phyloP scores from a whole-genome alignment of 2,797 vertebrate genomes.

The Hemibagrus guttatus region DNA sequence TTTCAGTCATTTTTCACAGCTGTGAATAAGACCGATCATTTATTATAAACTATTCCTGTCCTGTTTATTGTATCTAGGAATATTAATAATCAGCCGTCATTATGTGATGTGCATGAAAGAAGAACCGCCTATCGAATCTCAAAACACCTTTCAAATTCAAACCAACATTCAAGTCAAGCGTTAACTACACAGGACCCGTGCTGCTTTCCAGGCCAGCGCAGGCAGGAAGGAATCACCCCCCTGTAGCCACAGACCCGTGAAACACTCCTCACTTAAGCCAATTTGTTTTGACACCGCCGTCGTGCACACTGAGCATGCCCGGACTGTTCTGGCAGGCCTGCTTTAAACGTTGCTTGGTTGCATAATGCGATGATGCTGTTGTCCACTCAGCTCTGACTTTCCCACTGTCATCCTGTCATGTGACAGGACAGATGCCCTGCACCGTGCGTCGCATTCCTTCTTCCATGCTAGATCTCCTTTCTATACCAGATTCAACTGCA shows the following conservation, averaged over 20 bases:
- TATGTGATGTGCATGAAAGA: background rate
- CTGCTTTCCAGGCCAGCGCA: slow-evolving; percentile 12
- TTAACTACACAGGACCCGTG: slow-evolving; percentile 9
- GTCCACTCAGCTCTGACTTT: slow-evolving; percentile 61
- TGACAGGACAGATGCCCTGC: slow-evolving; percentile 59
- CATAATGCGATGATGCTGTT: slow-evolving; percentile 70
- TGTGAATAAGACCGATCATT: background rate
- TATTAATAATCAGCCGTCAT: background rate
- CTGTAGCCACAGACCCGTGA: slow-evolving; percentile 66
- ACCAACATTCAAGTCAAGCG: background rate
- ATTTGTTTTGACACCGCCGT: slow-evolving; percentile 72
- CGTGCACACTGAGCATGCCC: slow-evolving; percentile 72
- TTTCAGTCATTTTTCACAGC: background rate
- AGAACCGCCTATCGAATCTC: background rate
- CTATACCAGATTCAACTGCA: background rate
- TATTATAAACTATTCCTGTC: background rate
- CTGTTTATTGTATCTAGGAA: background rate
- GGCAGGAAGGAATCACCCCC: slow-evolving; percentile 51
- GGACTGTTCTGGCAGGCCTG: slow-evolving; percentile 65
- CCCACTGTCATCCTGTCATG: slow-evolving; percentile 65
- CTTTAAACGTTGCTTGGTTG: slow-evolving; percentile 73
- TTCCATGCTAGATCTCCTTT: background rate
- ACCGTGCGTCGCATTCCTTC: slow-evolving; percentile 54
- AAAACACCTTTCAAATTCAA: background rate
- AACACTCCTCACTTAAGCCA: slow-evolving; percentile 71